Base-by-base conservation (phyloP, 2,888 invertebrate species). In the Himalopsyche tibetana region DNA sequence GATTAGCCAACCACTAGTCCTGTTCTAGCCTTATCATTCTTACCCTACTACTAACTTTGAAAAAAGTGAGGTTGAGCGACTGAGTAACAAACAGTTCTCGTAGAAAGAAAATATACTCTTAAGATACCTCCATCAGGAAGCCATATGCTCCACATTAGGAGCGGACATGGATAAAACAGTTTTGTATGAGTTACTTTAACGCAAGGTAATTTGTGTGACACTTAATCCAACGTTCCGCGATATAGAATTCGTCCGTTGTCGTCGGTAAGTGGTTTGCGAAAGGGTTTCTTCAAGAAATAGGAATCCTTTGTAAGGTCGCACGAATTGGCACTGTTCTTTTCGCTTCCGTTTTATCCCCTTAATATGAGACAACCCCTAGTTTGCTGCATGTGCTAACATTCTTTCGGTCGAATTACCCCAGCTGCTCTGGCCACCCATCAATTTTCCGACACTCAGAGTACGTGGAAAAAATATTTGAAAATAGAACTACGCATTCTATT, bases 381-480 rank as follows among this genome's bases (percentile, higher is more conserved):
- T n/a, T 63, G 63, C 63, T 19, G 63, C 9, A 19, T 19, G 19
- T 63, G 9, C 63, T 19, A 2, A n/a, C 9, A 28, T 63, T 0
- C 15, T 63, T 63, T 63, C 11, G 63, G 19, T n/a, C 63, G 63
- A 63, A 63, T 63, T 28, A 51, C 63, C 8, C 63, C 63, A 8
- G 28, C n/a, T 19, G 63, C 63, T n/a, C 19, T 9, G 0, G 11
- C 63, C 63, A 28, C n/a, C 5, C 63, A 8, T 63, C 63, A 63
- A 63, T 63, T 63, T 19, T 4, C 28, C 63, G 11, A 63, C 63
- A 63, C 19, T 63, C n/a, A 9, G n/a, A 8, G 63, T 63, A 63
- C 63, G 63, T 63, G 63, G 2, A 19, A 63, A 63, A 63, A 63
- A 63, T 63, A 63, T 63, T 63, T 63, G 63, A n/a, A 63, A 63